Evolutionary conservation across 2,888 invertebrate species (phyloP), one percentile per base, ranked within the genome.

Genomic region (Platycheirus albimanus): DNA sequence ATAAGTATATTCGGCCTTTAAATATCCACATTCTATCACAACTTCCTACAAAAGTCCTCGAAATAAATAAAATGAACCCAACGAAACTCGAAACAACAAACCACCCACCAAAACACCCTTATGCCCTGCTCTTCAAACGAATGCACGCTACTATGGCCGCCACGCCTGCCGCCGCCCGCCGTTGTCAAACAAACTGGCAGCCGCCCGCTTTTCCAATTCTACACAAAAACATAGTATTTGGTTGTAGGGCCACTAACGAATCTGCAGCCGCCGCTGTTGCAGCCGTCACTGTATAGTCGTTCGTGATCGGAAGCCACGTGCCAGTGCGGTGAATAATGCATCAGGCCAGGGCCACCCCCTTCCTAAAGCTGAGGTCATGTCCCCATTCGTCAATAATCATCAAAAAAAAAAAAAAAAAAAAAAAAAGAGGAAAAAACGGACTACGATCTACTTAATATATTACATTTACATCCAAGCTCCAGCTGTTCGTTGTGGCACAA

Each of bases 291-390:
- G n/a, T n/a, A n/a, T n/a, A n/a, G 58, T 78, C 49, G 64, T 83
- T 83, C 83, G 83, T 83, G 83, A 83, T 83, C 83, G 78, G 74
- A 83, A 77, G 83, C 83, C 83, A 83, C 83, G 83, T 83, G 83
- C 72, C 78, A 78, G 24, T 69, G 83, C 49, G 83, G 83, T 83
- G 83, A 83, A 83, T 83, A 74, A 83, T 83, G 72, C 78, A 83
- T 77, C 72, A 83, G 77, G 83, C 72, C 72, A 83, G 77, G 83
- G 71, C 83, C 69, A 83, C 64, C 83, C 83, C 83, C 83, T 76
- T 72, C 72, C 41, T 43, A 43, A 56, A 69, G 41, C 56, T 72
- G 78, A 74, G 83, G 77, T 83, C 83, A 83, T 83, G 83, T 78
- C 78, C 45, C 81, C 81, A 83, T 49, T 83, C 71, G 58, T 70